Conservation (phyloP, 2,113 vertebrate genomes). For the Podiceps cristatus region DNA sequence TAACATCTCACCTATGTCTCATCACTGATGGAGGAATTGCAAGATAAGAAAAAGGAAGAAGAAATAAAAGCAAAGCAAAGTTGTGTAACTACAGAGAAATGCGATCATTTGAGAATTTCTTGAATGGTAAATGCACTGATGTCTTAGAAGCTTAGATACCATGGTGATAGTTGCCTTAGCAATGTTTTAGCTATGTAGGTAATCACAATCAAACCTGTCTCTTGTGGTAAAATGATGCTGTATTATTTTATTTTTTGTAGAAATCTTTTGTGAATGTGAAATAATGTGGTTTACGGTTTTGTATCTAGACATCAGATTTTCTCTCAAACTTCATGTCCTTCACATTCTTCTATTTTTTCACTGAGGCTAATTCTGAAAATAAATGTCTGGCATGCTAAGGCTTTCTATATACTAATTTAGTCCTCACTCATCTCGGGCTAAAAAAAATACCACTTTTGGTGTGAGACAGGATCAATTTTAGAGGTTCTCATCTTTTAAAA, state of each 20-base stretch:
- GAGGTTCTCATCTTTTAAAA: background rate
- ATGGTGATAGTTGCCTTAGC: slow-evolving; percentile 70
- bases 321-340: background rate
- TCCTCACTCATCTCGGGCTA: background rate
- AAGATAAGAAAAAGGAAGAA: background rate
- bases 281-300: background rate
- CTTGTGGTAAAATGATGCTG: background rate
- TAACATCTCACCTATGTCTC: background rate
- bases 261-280: slow-evolving; percentile 28
- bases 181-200: slow-evolving; percentile 32
- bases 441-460: background rate
- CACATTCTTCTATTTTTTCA: background rate
- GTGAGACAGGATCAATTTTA: background rate
- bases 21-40: background rate
- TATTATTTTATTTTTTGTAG: background rate
- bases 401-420: background rate
- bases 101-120: slow-evolving; percentile 1
- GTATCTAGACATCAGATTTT: background rate
- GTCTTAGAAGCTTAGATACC: slow-evolving; percentile 40
- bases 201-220: slow-evolving; percentile 22
- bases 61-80: background rate
- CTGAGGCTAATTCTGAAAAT: background rate
- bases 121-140: background rate
- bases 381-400: background rate
- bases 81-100: background rate